Evolutionary conservation across 2,113 vertebrate species (phyloP), one percentile per base, ranked within the genome.

Genomic region (Speoplatyrhinus poulsoni): DNA sequence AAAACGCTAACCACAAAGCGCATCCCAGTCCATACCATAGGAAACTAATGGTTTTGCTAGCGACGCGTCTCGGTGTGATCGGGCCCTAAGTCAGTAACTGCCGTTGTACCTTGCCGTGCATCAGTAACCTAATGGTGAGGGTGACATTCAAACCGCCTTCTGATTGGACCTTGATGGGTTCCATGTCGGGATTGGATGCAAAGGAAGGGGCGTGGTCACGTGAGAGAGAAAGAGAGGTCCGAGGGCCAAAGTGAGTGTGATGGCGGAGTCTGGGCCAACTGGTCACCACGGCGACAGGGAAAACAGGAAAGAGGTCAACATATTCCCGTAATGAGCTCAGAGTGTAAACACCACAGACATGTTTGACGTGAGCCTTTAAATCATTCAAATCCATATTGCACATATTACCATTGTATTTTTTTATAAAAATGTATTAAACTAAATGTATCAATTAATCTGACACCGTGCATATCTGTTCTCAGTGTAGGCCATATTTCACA

Each of bases 91-190:
- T 41, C 36, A 41, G 7, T 41, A n/a, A 8, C 5, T 60, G 19
- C 69, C 33, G 3, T 46, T 8, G 81, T 92, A 98, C 98, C 95
- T 99, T 99, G 70, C 98, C 98, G 0, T 99, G 98, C 98, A 99
- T 99, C 85, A 99, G 92, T 81, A 99, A 95, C 61, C 98, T 92
- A 87, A 99, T 98, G 79, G 98, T 99, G 82, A 99, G 95, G 63
- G 96, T 99, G 86, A 99, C 97, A 0, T 99, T 99, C 82, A 99
- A 94, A 70, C 98, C 98, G 0, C 97, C 96, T 90, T 99, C 98
- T 0, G 96, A 98, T 72, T 94, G 93, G 76, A 98, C 96, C 87
- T 98, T 99, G 52, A 95, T 96, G 69, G 96, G 95, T 79, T 99
- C 98, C 98, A 99, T 99, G 88, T 93, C 6, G 76, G 90, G 92